A percentile compares a stretch with the other conserved stretches of the same genome.
These are phyloP conservation scores for Erithacus rubecula DNA, from an alignment of 2,797 vertebrate species.

Conservation along the genomic window DNA sequence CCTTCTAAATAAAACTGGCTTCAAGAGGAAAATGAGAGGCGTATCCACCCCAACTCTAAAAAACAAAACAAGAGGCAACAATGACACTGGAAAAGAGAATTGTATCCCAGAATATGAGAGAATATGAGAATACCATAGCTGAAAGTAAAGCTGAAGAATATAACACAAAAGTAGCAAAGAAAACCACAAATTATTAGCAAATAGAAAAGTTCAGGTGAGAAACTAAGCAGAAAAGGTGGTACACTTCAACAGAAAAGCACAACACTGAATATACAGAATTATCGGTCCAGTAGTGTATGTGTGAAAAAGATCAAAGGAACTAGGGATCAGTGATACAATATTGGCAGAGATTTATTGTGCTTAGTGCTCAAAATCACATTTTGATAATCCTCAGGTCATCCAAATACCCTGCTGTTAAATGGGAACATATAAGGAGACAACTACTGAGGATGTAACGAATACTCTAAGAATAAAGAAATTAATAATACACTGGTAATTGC, in stretches of 20 bases:
- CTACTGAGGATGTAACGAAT: background rate
- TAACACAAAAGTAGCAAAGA: background rate
- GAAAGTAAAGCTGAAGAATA: background rate
- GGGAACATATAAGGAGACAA: background rate
- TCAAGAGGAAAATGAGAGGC: background rate
- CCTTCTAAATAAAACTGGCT: background rate
- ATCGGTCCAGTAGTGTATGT: background rate
- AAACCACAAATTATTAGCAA: background rate
- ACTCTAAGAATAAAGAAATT: background rate
- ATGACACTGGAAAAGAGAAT: background rate
- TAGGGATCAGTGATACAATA: background rate
- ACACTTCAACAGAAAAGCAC: background rate
- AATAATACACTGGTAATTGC: background rate
- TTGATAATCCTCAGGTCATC: background rate
- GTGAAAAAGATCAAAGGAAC: background rate
- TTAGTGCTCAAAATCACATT: slow-evolving; percentile 5
- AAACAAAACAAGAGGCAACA: background rate
- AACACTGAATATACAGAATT: background rate
- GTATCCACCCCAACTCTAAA: background rate
- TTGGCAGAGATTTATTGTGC: background rate
- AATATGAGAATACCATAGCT: background rate
- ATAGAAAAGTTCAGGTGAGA: background rate
- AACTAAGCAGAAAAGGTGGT: background rate
- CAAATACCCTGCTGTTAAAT: background rate
- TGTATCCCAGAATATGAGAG: background rate